A percentile compares a stretch with the other conserved stretches of the same genome.
phyloP scores from a whole-genome alignment of 2,797 vertebrate species.

The Leontopithecus rosalia region DNA sequence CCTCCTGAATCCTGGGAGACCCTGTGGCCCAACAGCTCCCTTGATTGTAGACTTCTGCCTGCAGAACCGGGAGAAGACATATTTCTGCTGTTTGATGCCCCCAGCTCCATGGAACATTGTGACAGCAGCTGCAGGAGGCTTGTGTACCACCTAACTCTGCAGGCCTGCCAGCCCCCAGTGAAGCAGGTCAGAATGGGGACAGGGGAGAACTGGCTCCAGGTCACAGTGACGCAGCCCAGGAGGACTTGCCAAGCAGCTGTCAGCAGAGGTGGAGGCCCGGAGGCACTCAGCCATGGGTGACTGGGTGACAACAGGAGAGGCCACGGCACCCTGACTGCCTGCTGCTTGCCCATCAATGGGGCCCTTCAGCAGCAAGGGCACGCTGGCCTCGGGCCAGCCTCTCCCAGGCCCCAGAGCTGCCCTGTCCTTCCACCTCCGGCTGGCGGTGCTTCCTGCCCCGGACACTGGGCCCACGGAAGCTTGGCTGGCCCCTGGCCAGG shows the following conservation, averaged over 20 bases:
- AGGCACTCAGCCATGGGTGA: fast-evolving
- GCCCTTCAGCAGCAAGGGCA: neutral
- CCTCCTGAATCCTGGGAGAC: neutral
- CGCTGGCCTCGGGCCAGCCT: neutral
- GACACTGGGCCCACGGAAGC: neutral
- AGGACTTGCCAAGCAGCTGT: neutral
- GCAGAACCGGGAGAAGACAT: neutral
- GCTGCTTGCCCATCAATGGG: neutral
- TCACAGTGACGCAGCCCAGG: fast-evolving
- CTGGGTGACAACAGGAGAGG: neutral
- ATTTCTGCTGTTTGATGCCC: neutral
- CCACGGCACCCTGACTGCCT: neutral
- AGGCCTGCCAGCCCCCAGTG: fast-evolving
- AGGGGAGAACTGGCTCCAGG: fast-evolving
- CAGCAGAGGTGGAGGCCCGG: fast-evolving
- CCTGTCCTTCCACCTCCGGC: conserved; percentile 2
- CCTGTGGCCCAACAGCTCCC: fast-evolving
- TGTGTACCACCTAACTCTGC: fast-evolving
- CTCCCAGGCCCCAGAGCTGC: neutral
- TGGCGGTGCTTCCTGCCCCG: neutral
- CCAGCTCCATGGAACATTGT: fast-evolving
- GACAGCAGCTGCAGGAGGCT: fast-evolving
- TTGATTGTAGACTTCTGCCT: neutral
- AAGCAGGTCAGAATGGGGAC: fast-evolving
- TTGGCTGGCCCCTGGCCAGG: conserved; percentile 14